phyloP scores from a whole-genome alignment of 2,888 invertebrate species.

The Caenorhabditis angaria region DNA sequence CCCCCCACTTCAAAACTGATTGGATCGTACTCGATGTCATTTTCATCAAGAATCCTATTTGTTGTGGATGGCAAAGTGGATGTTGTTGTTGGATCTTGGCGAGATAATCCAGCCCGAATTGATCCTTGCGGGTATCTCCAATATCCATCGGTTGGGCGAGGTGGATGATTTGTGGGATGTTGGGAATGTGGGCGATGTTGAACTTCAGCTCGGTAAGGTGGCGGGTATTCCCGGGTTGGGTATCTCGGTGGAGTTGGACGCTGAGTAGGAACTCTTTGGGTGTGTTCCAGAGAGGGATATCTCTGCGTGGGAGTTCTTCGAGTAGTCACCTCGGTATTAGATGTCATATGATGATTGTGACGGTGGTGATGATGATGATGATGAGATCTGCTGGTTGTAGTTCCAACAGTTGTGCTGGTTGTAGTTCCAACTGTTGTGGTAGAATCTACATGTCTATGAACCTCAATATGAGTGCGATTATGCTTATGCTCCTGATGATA shows the following conservation, averaged over 20 bases:
- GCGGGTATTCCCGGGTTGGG: no score
- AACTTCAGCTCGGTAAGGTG: not conserved
- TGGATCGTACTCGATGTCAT: not conserved
- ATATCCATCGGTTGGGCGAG: not conserved
- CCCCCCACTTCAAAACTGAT: not conserved
- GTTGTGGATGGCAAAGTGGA: constrained; percentile 20
- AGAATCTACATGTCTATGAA: constrained; percentile 25
- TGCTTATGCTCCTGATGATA: constrained; percentile 35
- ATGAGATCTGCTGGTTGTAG: constrained; percentile 13
- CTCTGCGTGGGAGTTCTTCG: not conserved
- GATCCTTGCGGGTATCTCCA: not conserved
- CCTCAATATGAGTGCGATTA: constrained; percentile 31
- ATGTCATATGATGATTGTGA: constrained; percentile 21
- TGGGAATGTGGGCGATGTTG: not conserved
- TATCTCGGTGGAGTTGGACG: no score
- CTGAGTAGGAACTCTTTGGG: no score
- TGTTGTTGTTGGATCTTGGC: constrained; percentile 12
- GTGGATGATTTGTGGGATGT: not conserved
- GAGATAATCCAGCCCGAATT: not conserved
- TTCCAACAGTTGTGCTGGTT: constrained; percentile 14
- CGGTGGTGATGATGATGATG: constrained; percentile 21
- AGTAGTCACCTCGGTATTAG: not conserved
- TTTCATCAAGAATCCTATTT: no score
- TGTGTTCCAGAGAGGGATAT: not conserved
- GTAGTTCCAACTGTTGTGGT: constrained; percentile 12